A percentile compares a stretch with the other conserved stretches of the same genome.
Evolutionary conservation across 2,888 invertebrate genomes (phyloP).

Genomic region (Synanthedon andrenaeformis): DNA sequence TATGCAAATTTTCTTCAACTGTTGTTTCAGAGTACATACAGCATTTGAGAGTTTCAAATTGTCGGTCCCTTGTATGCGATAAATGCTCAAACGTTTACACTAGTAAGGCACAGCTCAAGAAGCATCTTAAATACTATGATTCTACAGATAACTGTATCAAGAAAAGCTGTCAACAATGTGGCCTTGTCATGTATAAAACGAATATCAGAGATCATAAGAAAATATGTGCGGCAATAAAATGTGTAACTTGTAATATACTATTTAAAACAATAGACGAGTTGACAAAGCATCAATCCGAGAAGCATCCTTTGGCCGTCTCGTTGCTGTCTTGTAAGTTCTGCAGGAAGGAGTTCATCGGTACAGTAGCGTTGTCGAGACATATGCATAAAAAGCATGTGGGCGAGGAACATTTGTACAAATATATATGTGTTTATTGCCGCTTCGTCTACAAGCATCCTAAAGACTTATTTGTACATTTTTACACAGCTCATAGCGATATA

Average conservation of each 20-base stretch:
- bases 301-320: constrained; percentile 27
- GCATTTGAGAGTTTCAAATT: constrained; percentile 25
- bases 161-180: constrained; percentile 23
- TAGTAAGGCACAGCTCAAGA: no score
- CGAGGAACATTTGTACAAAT: constrained; percentile 41
- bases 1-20: constrained; percentile 17
- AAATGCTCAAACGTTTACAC: constrained; percentile 25
- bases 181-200: constrained; percentile 8
- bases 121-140: no score
- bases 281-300: constrained; percentile 25
- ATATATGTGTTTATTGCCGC: constrained; percentile 36
- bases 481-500: constrained; percentile 33
- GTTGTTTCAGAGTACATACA: constrained; percentile 18
- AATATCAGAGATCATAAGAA: constrained; percentile 17
- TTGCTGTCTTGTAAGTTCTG: constrained; percentile 37
- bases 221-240: constrained; percentile 30
- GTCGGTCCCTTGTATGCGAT: constrained; percentile 23
- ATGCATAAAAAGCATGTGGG: constrained; percentile 28
- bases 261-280: constrained; percentile 27
- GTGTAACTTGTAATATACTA: constrained; percentile 23
- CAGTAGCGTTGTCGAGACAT: constrained; percentile 30
- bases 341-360: constrained; percentile 34
- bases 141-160: neutral
- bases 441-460: constrained; percentile 43
- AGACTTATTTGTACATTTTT: constrained; percentile 44